phyloP scores from a whole-genome alignment of 1,140 invertebrate species.

The Drosophila navojoa region DNA sequence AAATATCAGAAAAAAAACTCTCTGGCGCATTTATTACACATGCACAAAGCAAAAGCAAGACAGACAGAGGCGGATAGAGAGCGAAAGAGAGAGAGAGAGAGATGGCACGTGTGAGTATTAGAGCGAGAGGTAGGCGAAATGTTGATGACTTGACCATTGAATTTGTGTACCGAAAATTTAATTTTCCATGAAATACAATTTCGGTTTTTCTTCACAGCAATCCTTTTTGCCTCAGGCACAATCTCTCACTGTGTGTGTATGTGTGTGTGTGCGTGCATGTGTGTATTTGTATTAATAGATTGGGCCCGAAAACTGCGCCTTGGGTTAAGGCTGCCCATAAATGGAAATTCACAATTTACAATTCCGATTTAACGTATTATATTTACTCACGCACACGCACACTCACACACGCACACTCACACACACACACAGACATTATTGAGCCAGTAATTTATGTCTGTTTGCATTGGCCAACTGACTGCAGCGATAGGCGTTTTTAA shows the following conservation, averaged over 20 bases:
- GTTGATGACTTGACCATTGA: constrained; percentile 56
- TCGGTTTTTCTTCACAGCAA: constrained; percentile 23
- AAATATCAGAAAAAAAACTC: constrained; percentile 32
- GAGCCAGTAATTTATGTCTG: constrained; percentile 39
- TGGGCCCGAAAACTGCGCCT: constrained; percentile 42
- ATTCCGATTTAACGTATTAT: constrained; percentile 65
- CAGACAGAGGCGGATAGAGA: background rate
- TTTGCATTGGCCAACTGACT: constrained; percentile 13
- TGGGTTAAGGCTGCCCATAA: constrained; percentile 21
- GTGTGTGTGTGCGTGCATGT: background rate
- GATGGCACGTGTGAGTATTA: background rate
- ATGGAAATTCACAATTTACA: constrained; percentile 61
- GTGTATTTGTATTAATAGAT: constrained; percentile 65
- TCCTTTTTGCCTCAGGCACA: constrained; percentile 27
- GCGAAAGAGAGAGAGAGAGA: background rate
- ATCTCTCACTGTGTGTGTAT: background rate
- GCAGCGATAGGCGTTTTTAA: constrained; percentile 8
- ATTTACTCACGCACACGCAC: constrained; percentile 28
- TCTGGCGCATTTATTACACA: constrained; percentile 43
- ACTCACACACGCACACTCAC: background rate
- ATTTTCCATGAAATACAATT: constrained; percentile 58
- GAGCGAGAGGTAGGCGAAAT: constrained; percentile 17
- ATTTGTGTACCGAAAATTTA: constrained; percentile 52
- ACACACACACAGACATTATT: constrained; percentile 1
- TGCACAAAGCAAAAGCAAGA: constrained; percentile 21